Evolutionary conservation across 2,888 invertebrate genomes (phyloP).

Genomic region (Cecidostiba fungosa): DNA sequence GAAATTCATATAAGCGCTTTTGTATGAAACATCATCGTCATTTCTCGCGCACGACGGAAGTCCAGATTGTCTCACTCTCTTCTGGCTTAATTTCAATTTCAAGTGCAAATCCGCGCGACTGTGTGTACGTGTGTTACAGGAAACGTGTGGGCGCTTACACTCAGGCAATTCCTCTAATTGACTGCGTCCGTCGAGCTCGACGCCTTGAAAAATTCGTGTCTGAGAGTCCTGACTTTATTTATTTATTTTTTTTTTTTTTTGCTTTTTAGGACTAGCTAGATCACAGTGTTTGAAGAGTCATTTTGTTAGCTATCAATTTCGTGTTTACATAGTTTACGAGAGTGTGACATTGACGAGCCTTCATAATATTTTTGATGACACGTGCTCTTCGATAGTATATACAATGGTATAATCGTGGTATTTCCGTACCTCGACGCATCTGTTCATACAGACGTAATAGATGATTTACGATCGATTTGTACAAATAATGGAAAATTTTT

Average conservation of each 20-base stretch:
- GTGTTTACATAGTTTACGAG: too few relatives aligned
- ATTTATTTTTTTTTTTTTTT: slow-evolving; percentile 7
- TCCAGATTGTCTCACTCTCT: neutral
- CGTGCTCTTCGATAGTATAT: neutral
- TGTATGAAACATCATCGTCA: neutral
- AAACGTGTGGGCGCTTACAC: slow-evolving; percentile 64
- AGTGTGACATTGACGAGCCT: neutral
- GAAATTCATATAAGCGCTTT: neutral
- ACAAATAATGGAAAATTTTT: too few relatives aligned
- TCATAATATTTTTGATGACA: neutral
- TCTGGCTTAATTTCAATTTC: slow-evolving; percentile 5
- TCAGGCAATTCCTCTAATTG: slow-evolving; percentile 68
- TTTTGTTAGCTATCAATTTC: neutral
- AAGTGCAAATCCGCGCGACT: slow-evolving; percentile 20
- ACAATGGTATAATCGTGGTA: neutral
- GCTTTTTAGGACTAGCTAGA: too few relatives aligned
- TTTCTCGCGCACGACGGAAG: neutral
- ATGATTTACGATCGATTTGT: neutral
- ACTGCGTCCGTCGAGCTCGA: slow-evolving; percentile 66
- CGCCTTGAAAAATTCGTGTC: slow-evolving; percentile 24
- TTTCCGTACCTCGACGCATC: neutral
- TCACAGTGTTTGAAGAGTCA: neutral
- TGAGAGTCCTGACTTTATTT: neutral
- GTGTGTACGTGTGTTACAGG: slow-evolving; percentile 27
- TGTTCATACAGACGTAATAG: neutral